Evolutionary conservation across 2,888 invertebrate species (phyloP).

Genomic region (Tigriopus californicus): DNA sequence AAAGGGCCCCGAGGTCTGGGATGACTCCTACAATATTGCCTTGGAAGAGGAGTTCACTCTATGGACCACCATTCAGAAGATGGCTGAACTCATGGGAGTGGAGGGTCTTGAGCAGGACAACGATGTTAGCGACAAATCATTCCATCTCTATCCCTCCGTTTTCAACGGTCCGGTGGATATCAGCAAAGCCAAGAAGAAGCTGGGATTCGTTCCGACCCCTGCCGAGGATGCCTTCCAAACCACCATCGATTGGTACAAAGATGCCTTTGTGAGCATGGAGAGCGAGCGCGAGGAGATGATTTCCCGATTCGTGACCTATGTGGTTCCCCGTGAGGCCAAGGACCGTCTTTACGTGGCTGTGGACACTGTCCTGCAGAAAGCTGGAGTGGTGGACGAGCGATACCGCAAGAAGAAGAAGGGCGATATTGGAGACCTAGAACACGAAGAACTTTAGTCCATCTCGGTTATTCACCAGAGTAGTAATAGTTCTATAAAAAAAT

Average conservation of each 20-base stretch:
- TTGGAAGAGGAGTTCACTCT: slow-evolving; percentile 25
- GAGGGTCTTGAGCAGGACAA: slow-evolving; percentile 17
- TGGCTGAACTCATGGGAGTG: slow-evolving; percentile 21
- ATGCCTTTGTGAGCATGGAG: slow-evolving; percentile 22
- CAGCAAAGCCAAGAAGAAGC: slow-evolving; percentile 24
- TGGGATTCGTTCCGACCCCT: slow-evolving; percentile 27
- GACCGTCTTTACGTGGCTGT: not conserved
- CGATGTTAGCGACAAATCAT: slow-evolving; percentile 19
- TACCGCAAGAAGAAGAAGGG: not conserved
- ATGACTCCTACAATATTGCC: slow-evolving; percentile 29
- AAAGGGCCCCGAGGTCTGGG: slow-evolving; percentile 20
- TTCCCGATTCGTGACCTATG: not conserved
- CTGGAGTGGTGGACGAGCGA: not conserved
- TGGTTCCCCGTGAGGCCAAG: not conserved
- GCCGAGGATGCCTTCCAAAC: slow-evolving; percentile 24
- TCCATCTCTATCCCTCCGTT: slow-evolving; percentile 29
- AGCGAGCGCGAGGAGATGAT: slow-evolving; percentile 4
- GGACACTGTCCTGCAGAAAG: not conserved
- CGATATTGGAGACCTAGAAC: not conserved
- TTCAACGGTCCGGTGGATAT: slow-evolving; percentile 27
- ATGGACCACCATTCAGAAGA: slow-evolving; percentile 23
- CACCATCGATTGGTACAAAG: slow-evolving; percentile 27
- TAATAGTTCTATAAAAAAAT: no score
- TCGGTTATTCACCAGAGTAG: no score
- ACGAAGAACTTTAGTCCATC: no score